These are phyloP conservation scores for Thripadectes ignobilis DNA, from an alignment of 2,797 vertebrate species.

Conservation along the genomic window DNA sequence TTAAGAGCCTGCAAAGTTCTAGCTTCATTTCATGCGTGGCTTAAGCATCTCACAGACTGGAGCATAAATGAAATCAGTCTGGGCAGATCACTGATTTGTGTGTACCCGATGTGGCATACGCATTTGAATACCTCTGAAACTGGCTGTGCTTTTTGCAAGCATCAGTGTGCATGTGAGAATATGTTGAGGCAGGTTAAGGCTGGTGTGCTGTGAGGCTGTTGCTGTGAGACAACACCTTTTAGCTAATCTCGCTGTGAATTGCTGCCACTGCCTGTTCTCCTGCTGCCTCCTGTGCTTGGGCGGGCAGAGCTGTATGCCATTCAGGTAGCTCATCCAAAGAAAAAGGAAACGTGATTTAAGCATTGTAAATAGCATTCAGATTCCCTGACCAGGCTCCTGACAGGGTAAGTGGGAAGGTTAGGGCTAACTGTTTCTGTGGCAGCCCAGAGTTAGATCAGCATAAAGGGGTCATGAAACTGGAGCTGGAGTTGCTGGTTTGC, in stretches of 20 bases:
- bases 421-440: neutral
- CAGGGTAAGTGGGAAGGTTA: neutral
- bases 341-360: neutral
- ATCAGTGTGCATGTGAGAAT: neutral
- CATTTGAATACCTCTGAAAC: neutral
- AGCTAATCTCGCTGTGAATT: neutral
- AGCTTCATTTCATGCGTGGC: neutral
- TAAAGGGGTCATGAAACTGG: neutral
- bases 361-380: neutral
- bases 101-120: rapidly evolving
- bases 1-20: neutral
- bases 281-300: neutral
- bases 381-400: neutral
- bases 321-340: neutral
- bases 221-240: neutral
- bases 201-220: neutral
- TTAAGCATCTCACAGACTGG: neutral
- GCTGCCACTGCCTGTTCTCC: neutral
- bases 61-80: neutral
- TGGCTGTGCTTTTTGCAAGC: neutral
- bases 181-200: neutral
- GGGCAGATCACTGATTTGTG: neutral
- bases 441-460: neutral
- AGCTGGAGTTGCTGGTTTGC: neutral
- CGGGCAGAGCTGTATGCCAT: neutral